Evolutionary conservation across 2,888 invertebrate genomes (phyloP).

Genomic region (Luperina nickerlii): DNA sequence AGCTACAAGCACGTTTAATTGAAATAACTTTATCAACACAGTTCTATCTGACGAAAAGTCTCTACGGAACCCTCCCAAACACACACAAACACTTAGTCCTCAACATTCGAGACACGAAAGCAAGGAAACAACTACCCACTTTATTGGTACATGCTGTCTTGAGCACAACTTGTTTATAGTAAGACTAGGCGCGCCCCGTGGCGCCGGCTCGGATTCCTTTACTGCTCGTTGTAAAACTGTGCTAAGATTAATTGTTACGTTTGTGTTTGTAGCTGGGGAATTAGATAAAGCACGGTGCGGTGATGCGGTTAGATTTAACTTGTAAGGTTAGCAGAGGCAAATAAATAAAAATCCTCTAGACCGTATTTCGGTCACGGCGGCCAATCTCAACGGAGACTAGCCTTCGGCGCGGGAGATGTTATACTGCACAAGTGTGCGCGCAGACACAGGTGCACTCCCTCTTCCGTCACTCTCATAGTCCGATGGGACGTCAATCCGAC

Average conservation of each 20-base stretch:
- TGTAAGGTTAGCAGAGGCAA: neutral
- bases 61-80: slow-evolving; percentile 48
- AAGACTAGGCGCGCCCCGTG: slow-evolving; percentile 54
- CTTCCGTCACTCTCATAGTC: too few relatives aligned
- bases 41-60: neutral
- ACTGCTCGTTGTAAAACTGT: slow-evolving; percentile 55
- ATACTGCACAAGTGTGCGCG: too few relatives aligned
- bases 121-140: slow-evolving; percentile 64
- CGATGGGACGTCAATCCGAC: too few relatives aligned
- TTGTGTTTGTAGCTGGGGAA: slow-evolving; percentile 23
- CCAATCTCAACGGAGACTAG: too few relatives aligned
- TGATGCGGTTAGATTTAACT: neutral
- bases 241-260: slow-evolving; percentile 43
- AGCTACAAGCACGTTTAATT: neutral
- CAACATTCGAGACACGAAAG: slow-evolving; percentile 58
- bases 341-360: neutral
- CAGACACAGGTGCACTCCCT: too few relatives aligned
- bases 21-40: neutral
- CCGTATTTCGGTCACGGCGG: too few relatives aligned
- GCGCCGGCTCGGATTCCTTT: slow-evolving; percentile 55
- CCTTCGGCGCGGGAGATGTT: too few relatives aligned
- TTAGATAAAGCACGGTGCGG: slow-evolving; percentile 26
- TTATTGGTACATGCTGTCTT: slow-evolving; percentile 66
- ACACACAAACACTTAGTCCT: slow-evolving; percentile 42
- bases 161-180: slow-evolving; percentile 64